A percentile compares a stretch with the other conserved stretches of the same genome.
Conservation (phyloP, 2,113 vertebrate species). For the Neotoma lepida region DNA sequence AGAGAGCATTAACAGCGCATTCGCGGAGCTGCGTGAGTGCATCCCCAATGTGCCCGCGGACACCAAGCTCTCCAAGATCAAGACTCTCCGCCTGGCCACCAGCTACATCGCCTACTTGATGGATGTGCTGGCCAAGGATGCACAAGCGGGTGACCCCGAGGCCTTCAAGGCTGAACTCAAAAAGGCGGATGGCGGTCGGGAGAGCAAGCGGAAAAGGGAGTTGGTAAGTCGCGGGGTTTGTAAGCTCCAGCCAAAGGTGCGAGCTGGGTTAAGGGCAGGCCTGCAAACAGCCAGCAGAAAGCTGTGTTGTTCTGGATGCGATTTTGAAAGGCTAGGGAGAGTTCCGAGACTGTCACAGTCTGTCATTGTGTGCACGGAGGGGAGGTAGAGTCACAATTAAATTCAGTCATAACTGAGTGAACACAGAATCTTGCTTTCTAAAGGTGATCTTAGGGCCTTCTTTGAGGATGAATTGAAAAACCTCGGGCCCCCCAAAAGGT, state of each 20-base stretch:
- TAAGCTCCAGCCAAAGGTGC: neutral
- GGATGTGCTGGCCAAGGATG: conserved; percentile 95
- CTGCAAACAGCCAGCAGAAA: neutral
- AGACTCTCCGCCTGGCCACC: conserved; percentile 92
- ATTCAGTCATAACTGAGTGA: neutral
- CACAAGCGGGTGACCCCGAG: conserved; percentile 90
- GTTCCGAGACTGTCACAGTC: neutral
- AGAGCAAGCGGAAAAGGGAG: conserved; percentile 94
- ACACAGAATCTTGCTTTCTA: neutral
- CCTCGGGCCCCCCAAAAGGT: neutral
- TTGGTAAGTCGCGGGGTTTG: conserved; percentile 84
- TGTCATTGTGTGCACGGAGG: neutral
- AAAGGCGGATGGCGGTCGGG: conserved; percentile 91
- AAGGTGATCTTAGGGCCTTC: neutral
- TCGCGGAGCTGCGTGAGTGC: conserved; percentile 92
- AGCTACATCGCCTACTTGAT: conserved; percentile 95
- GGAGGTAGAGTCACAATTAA: neutral
- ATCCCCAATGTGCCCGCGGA: conserved; percentile 94
- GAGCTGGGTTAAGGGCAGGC: neutral
- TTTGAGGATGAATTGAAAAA: neutral
- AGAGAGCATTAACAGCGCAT: conserved; percentile 94
- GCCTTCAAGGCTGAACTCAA: conserved; percentile 97
- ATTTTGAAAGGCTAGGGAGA: neutral
- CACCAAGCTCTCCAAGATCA: conserved; percentile 94
- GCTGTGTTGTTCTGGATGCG: neutral